phyloP scores from a whole-genome alignment of 2,797 vertebrate species.

The Melanotaenia pygmaea region DNA sequence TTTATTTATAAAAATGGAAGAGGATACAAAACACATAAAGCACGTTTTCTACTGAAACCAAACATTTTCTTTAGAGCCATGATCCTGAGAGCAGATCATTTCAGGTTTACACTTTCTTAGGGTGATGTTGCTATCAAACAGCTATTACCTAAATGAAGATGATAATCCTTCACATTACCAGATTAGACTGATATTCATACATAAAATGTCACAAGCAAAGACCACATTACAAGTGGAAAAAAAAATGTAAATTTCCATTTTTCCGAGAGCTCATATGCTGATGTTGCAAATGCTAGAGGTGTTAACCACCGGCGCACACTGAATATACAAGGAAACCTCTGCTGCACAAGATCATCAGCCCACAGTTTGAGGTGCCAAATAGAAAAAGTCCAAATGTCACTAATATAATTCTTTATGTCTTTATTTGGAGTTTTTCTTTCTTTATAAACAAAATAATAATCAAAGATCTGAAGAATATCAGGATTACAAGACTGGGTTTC shows the following conservation, averaged over 20 bases:
- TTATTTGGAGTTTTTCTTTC: too few species aligned
- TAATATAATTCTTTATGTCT: not conserved
- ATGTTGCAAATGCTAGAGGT: constrained; percentile 18
- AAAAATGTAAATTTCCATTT: not conserved
- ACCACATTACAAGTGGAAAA: constrained; percentile 25
- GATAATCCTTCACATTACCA: not conserved
- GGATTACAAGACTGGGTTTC: not conserved
- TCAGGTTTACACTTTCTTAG: not conserved
- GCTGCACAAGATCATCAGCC: constrained; percentile 19
- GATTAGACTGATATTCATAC: not conserved
- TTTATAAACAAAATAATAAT: too few species aligned
- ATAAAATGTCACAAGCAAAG: not conserved
- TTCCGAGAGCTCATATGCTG: not conserved
- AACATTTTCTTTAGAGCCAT: constrained; percentile 16
- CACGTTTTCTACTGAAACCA: constrained; percentile 22
- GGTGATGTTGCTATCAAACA: not conserved
- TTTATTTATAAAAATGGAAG: constrained; percentile 14
- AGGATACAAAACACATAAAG: constrained; percentile 10
- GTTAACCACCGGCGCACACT: constrained; percentile 49
- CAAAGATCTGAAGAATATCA: not conserved
- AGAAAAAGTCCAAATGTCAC: not conserved
- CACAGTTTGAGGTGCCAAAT: constrained; percentile 4
- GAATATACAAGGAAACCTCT: not conserved
- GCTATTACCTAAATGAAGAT: not conserved
- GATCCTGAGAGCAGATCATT: not conserved